A percentile compares a stretch with the other conserved stretches of the same genome.
phyloP scores from a whole-genome alignment of 2,797 vertebrate genomes.

The Xyrichtys novacula region DNA sequence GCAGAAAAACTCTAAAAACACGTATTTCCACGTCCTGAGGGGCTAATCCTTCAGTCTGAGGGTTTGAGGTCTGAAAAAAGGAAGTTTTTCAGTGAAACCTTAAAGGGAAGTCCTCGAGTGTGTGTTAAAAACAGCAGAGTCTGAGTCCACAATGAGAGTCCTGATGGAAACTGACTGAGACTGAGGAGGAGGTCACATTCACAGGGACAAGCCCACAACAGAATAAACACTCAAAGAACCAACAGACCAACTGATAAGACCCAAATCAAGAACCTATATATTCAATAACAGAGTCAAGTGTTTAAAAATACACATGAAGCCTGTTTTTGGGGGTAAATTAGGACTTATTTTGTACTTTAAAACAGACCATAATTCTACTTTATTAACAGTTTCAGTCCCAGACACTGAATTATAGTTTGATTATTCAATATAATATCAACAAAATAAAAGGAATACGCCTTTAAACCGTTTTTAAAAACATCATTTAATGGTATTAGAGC shows the following conservation, averaged over 20 bases:
- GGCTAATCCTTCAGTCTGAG: conserved; percentile 50
- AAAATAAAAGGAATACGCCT: too few relatives aligned
- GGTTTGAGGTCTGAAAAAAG: background rate
- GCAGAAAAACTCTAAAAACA: background rate
- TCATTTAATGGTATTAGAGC: background rate
- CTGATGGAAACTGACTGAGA: conserved; percentile 42
- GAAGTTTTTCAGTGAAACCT: background rate
- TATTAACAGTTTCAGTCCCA: background rate
- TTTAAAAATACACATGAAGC: too few relatives aligned
- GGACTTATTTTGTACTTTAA: too few relatives aligned
- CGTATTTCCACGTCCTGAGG: background rate
- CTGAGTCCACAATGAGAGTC: conserved; percentile 56
- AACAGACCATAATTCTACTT: background rate
- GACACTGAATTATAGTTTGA: background rate
- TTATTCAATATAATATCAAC: background rate
- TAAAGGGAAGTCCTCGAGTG: conserved; percentile 26
- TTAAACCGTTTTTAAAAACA: too few relatives aligned
- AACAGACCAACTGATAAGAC: too few relatives aligned
- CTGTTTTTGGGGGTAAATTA: too few relatives aligned
- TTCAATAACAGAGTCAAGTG: too few relatives aligned
- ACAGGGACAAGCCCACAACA: conserved; percentile 40
- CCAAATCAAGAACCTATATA: too few relatives aligned
- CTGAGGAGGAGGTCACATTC: conserved; percentile 68
- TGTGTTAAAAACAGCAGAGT: conserved; percentile 37
- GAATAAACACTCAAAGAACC: background rate